These are phyloP conservation scores for Bergia puertoricense DNA, from an alignment of 92 coral and sea anemone species.

Conservation along the genomic window DNA sequence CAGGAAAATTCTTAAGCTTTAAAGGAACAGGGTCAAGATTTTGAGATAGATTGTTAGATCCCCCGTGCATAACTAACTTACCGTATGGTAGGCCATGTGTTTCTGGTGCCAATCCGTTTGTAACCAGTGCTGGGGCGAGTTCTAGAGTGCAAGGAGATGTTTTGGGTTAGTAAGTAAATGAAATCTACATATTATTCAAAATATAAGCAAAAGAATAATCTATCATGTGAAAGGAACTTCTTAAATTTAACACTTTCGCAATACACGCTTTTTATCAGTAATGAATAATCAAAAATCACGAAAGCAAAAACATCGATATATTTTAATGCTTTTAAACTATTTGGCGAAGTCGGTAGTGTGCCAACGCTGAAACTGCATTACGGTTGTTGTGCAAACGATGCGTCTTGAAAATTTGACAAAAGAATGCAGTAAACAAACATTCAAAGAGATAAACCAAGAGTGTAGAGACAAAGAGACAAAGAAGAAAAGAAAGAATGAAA, in stretches of 20 bases:
- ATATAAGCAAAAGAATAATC: too few species aligned
- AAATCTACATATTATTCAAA: background rate
- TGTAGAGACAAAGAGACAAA: too few species aligned
- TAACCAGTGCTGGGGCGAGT: slow-evolving; percentile 93
- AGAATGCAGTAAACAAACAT: too few species aligned
- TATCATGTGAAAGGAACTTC: too few species aligned
- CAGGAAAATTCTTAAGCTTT: background rate
- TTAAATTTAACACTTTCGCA: too few species aligned
- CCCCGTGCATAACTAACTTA: slow-evolving; percentile 50
- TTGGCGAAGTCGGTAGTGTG: background rate
- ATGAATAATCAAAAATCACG: too few species aligned
- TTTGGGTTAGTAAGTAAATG: background rate
- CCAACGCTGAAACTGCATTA: background rate
- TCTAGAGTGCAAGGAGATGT: slow-evolving; percentile 43
- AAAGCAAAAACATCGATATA: too few species aligned
- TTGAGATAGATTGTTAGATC: background rate
- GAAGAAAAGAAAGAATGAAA: too few species aligned
- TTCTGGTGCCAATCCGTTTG: slow-evolving; percentile 97
- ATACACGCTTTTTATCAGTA: too few species aligned
- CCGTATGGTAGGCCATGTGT: slow-evolving; percentile 94
- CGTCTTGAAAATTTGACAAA: background rate
- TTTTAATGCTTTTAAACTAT: background rate
- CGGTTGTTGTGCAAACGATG: background rate
- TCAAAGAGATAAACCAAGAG: too few species aligned
- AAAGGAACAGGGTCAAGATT: background rate